phyloP scores from a whole-genome alignment of 2,888 invertebrate species.

The Conus canariensis region DNA sequence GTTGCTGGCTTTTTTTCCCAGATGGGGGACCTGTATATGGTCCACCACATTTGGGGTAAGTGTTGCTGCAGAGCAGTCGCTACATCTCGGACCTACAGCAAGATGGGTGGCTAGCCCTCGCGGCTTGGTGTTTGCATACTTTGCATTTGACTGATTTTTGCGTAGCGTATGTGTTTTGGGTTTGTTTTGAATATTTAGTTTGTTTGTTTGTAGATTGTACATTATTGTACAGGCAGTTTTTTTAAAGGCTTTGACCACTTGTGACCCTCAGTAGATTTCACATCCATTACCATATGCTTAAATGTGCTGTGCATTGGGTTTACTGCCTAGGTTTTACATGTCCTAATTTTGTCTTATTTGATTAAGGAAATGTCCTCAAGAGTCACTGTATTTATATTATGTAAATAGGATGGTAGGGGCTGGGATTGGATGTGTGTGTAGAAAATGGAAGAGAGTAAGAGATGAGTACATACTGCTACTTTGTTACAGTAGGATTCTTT shows the following conservation, averaged over 20 bases:
- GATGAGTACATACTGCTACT: too few relatives aligned
- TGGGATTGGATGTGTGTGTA: too few relatives aligned
- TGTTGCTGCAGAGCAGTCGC: conserved; percentile 35
- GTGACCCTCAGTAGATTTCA: neutral
- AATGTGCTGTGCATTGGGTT: too few relatives aligned
- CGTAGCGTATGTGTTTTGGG: neutral
- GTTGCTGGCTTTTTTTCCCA: conserved; percentile 99
- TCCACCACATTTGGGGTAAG: conserved; percentile 99
- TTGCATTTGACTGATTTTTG: neutral
- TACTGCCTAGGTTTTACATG: too few relatives aligned
- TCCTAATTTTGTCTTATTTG: too few relatives aligned
- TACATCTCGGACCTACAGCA: neutral
- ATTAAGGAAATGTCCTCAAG: too few relatives aligned
- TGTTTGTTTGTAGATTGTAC: neutral
- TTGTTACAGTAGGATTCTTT: too few relatives aligned
- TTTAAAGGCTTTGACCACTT: conserved; percentile 3
- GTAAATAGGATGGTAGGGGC: too few relatives aligned
- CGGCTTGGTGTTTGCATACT: neutral
- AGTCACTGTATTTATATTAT: too few relatives aligned
- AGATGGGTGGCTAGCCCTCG: neutral
- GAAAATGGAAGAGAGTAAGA: too few relatives aligned
- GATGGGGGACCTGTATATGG: conserved; percentile 96
- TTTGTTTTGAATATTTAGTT: neutral
- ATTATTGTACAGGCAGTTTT: neutral
- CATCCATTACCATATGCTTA: too few relatives aligned